Evolutionary conservation across 2,888 invertebrate genomes (phyloP), one percentile per base, ranked within the genome.

Genomic region (Agrochola macilenta): DNA sequence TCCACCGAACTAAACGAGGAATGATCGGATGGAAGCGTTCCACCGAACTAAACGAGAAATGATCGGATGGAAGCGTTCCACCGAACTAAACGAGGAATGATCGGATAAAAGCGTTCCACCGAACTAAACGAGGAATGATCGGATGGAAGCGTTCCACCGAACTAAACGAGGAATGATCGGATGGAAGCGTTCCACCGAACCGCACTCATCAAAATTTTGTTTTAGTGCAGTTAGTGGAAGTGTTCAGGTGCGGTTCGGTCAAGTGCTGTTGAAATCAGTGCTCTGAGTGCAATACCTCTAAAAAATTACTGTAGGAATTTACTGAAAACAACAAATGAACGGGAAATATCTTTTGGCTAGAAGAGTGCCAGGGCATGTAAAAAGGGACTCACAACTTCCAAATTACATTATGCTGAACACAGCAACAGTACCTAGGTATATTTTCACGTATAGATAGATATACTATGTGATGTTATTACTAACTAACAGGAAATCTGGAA

Each of bases 401-500:
- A 23, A 30, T 11, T 2, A 35, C 4, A 46, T 23, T 11, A 35
- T 20, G 20, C 60, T 8, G 5, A 30, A 35, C 14, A 72, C 43
- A 30, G 9, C 7, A n/a, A 20, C 5, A 39, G 14, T 14, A 26
- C 35, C 20, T 66, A 12, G 26, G 5, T 46, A 26, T 20, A 39
- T 30, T 63, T n/a, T 9, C 1, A n/a, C 17, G 11, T 54, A 64
- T n/a, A 30, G 23, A 49, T 23, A 52, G 14, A 26, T 17, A 43
- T 49, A 20, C 12, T 14, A 35, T 26, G n/a, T 30, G 12, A 49
- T 26, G 23, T 64, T 39, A 43, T 20, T 11, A 39, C 39, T 7
- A 30, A 77, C 9, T 7, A 43, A 61, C 39, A 30, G 4, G 0
- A 82, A 49, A 63, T 68, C 14, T 9, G 5, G 12, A 30, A 78